Evolutionary conservation across 2,888 invertebrate genomes (phyloP), one percentile per base, ranked within the genome.

Genomic region (Drosophila mayaguana): DNA sequence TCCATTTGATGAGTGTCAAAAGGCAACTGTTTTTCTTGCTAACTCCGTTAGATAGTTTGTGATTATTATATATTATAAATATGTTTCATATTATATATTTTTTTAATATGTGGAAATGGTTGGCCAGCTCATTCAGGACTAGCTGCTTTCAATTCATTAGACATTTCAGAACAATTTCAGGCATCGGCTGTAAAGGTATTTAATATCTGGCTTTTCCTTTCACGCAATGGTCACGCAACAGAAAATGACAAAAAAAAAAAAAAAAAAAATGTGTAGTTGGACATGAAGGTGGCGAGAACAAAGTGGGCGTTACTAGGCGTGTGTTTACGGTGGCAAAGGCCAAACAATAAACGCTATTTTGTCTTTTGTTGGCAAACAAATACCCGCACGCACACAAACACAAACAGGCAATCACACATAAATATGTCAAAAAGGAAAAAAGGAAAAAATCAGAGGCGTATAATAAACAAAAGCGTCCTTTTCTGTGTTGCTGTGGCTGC

Each of bases 291-390:
- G 20, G 50, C 25, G 20, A 54, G 42, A 45, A 25, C 18, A 32
- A 50, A 56, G n/a, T 18, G 40, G 51, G 36, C 56, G 57, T 75
- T 61, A 46, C 51, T 50, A 63, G 54, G 50, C 69, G 69, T 51
- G 82, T 71, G 80, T 63, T 69, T 51, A 38, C 43, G 59, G 61
- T 48, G 71, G 48, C 64, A 78, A 84, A 74, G 71, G 74, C 62
- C 80, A 70, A 82, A 80, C 85, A 80, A 89, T 75, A 78, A 72
- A 64, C 75, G 68, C 60, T 72, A 81, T 74, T 83, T 83, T 87
- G 88, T 86, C 88, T 84, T 75, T 82, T 84, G 81, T 77, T 74
- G 63, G 64, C 83, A 71, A 67, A 80, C 64, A 59, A 46, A 56
- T 63, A 62, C 54, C 20, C 48, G 48, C 61, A 62, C 40, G 36